Evolutionary conservation across 1,140 invertebrate genomes (phyloP), one percentile per base, ranked within the genome.

Genomic region (Sarcophaga peregrina): DNA sequence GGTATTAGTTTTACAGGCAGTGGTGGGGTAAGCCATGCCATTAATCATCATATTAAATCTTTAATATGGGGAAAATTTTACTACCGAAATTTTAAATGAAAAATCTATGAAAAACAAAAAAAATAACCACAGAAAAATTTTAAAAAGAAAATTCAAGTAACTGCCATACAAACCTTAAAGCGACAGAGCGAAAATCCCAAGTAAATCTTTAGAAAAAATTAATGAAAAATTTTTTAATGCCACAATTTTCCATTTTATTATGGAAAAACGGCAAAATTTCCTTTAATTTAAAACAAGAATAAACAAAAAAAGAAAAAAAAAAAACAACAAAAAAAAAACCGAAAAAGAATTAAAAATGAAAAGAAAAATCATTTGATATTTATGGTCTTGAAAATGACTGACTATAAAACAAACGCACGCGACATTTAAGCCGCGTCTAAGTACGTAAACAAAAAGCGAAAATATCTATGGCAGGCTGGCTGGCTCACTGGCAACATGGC

Each of bases 341-440:
- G 54, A 68, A 68, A 68, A 13, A 52, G 50, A 52, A 52, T 52
- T 52, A 10, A 52, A 52, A 52, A 52, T 52, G 13, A 52, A 52
- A 52, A 52, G 13, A 52, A 52, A 52, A 52, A 10, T 52, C 62
- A 68, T 25, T 68, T 68, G 62, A 68, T 68, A 68, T 68, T 17
- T 68, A 68, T 68, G 62, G 62, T 68, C 62, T 68, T 68, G 17
- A 68, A 68, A 68, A 20, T 68, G n/a, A 68, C 62, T 68, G 62
- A 68, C 62, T 25, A 68, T 68, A 68, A 68, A 68, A 20, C 62
- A 68, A 68, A n/a, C 62, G 20, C 62, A 68, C 62, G 62, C 62
- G 62, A 68, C 62, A 68, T 68, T 68, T 20, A 68, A 68, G 62
- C 17, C 15, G 62, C 62, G 25, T 37, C 62, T 68, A 68, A 68